phyloP scores from a whole-genome alignment of 1,140 invertebrate genomes.

The Saccostrea cuccullata region DNA sequence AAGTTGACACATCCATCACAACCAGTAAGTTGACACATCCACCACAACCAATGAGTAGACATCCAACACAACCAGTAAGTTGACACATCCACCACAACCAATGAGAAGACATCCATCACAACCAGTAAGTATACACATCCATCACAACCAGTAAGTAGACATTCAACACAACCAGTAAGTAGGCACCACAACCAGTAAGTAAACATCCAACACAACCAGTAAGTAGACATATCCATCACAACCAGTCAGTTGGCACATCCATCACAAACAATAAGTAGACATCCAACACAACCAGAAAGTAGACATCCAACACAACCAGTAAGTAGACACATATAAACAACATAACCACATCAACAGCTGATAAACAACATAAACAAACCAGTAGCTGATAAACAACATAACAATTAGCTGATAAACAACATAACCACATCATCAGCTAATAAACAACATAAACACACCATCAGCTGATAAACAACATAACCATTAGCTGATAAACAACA shows the following conservation, averaged over 20 bases:
- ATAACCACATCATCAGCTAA: neutral
- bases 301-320: too few species aligned
- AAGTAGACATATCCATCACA: neutral
- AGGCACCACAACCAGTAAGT: neutral
- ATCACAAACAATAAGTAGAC: neutral
- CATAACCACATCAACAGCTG: neutral
- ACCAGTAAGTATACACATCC: neutral
- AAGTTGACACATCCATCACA: neutral
- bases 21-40: neutral
- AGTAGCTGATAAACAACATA: neutral
- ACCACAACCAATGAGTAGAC: neutral
- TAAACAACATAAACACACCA: neutral
- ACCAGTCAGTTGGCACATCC: neutral
- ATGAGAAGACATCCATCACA: neutral
- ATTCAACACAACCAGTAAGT: too few species aligned
- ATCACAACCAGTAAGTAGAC: slow-evolving; percentile 1
- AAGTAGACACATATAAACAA: too few species aligned
- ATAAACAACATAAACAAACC: neutral
- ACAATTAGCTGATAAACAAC: neutral
- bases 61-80: neutral
- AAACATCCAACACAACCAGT: neutral
- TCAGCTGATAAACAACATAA: neutral
- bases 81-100: neutral
- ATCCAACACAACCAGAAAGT: too few species aligned
- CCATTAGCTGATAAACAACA: neutral